These are phyloP conservation scores for Megatriorchis doriae DNA, from an alignment of 2,113 vertebrate genomes.

Conservation along the genomic window DNA sequence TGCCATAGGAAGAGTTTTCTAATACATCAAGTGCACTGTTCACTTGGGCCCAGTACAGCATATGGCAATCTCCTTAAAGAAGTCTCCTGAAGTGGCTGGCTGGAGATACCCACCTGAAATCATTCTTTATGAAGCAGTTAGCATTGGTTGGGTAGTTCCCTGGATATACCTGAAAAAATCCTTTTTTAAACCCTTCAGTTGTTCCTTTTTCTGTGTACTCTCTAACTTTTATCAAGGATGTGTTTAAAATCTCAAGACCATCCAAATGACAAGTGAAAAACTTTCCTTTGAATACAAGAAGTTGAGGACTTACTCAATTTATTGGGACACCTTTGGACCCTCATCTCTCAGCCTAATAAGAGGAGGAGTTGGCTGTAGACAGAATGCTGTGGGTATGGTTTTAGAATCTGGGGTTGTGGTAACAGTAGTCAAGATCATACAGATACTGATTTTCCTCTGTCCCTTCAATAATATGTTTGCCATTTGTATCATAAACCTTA, in stretches of 20 bases:
- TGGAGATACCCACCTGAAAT: background rate
- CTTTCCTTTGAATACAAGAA: background rate
- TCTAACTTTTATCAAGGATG: background rate
- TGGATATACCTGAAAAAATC: background rate
- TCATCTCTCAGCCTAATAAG: background rate
- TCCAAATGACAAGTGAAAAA: background rate
- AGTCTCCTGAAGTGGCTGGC: fast-evolving
- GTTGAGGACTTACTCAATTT: background rate
- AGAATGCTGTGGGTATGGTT: background rate
- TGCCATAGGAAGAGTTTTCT: background rate
- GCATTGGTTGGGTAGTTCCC: background rate
- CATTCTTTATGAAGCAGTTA: background rate
- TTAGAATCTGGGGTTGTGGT: background rate
- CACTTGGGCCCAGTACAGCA: background rate
- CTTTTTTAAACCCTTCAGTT: background rate
- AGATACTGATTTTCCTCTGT: background rate
- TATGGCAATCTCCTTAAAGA: background rate
- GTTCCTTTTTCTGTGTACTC: background rate
- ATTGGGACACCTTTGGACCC: background rate
- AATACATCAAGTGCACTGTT: background rate
- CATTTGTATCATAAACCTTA: background rate
- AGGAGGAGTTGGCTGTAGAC: background rate
- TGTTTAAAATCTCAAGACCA: background rate
- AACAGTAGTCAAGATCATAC: background rate
- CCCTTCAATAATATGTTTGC: background rate